A percentile compares a stretch with the other conserved stretches of the same genome.
Conservation (phyloP, 2,888 invertebrate genomes). For the Cryptus armator region DNA sequence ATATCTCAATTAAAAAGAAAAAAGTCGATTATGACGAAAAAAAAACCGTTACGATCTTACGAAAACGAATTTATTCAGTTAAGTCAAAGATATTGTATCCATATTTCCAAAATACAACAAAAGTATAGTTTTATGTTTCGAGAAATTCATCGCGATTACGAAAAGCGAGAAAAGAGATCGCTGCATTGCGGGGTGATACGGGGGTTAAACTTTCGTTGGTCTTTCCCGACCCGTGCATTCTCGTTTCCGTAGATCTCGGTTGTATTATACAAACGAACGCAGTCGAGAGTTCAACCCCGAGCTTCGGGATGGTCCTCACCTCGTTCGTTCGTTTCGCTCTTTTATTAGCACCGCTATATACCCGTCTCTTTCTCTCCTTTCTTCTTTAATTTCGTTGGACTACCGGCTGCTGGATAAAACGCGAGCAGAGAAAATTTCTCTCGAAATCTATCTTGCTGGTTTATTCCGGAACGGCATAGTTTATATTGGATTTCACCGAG, state of each 20-base stretch:
- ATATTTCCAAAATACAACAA: conserved; percentile 67
- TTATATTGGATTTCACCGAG: conserved; percentile 42
- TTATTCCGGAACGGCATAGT: conserved; percentile 29
- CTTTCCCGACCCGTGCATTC: not conserved
- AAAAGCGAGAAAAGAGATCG: conserved; percentile 41
- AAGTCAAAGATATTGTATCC: conserved; percentile 64
- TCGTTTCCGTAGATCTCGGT: conserved; percentile 1
- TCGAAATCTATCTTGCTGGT: too few relatives aligned
- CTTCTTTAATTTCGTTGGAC: conserved; percentile 49
- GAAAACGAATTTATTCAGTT: conserved; percentile 56
- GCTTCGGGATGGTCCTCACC: not conserved
- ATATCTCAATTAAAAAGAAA: too few relatives aligned
- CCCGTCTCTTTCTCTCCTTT: conserved; percentile 4
- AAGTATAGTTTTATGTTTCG: conserved; percentile 63
- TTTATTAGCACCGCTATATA: not conserved
- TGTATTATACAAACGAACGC: conserved; percentile 28
- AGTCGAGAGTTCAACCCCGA: conserved; percentile 2
- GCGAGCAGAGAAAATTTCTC: not conserved
- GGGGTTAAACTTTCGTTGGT: not conserved
- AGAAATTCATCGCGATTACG: conserved; percentile 58
- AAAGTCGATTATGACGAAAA: too few relatives aligned
- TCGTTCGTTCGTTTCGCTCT: conserved; percentile 10
- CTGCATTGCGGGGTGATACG: conserved; percentile 34
- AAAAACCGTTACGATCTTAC: too few relatives aligned
- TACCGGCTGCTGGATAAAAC: conserved; percentile 18